These are phyloP conservation scores for Heliangelus exortis DNA, from an alignment of 2,797 vertebrate species.

Conservation along the genomic window DNA sequence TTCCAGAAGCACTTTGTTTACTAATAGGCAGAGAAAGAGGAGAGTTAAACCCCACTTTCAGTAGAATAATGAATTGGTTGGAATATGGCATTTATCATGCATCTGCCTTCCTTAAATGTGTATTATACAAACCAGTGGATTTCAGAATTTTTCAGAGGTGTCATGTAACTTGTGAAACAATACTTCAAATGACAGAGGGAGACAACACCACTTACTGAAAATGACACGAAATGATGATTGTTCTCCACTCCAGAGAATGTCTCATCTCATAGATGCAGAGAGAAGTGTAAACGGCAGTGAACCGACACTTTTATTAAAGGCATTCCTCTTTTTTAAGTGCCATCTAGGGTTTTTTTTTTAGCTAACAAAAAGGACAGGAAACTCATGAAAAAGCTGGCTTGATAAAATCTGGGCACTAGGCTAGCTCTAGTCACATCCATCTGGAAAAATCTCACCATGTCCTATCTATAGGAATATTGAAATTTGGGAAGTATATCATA, in stretches of 20 bases:
- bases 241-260: conserved; percentile 44
- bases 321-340: conserved; percentile 43
- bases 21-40: not conserved
- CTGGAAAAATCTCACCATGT: not conserved
- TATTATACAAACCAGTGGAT: conserved; percentile 5
- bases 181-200: conserved; percentile 51
- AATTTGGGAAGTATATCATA: not conserved
- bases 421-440: not conserved
- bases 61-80: conserved; percentile 29
- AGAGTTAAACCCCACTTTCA: not conserved
- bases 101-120: conserved; percentile 1
- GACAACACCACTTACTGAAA: conserved; percentile 36
- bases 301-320: conserved; percentile 53
- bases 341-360: not conserved
- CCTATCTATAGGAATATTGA: not conserved
- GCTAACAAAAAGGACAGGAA: conserved; percentile 11
- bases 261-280: conserved; percentile 33
- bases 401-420: not conserved
- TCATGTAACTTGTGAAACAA: conserved; percentile 31
- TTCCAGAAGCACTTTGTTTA: conserved; percentile 66
- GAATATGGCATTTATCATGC: not conserved
- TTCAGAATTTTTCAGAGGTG: conserved; percentile 20
- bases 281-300: conserved; percentile 40
- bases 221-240: conserved; percentile 16
- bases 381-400: not conserved